Percentiles rank a stretch among this genome's conserved stretches.
Conservation (phyloP, 2,113 vertebrate genomes). For the Oryzias javanicus region DNA sequence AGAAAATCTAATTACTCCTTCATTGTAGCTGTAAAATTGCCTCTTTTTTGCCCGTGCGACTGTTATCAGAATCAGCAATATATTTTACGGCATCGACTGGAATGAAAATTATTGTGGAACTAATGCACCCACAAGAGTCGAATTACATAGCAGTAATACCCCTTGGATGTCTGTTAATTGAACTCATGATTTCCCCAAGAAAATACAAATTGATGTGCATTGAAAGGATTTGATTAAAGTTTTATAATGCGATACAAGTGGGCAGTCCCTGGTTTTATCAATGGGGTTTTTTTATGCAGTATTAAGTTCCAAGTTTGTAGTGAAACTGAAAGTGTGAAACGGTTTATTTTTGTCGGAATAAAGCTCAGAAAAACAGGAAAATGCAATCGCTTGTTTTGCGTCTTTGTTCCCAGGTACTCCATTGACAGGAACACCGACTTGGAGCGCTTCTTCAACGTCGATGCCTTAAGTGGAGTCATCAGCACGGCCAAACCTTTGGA, state of each 20-base stretch:
- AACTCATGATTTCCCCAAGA: constrained; percentile 63
- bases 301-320: constrained; percentile 10
- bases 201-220: constrained; percentile 39
- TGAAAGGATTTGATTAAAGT: constrained; percentile 45
- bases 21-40: constrained; percentile 71
- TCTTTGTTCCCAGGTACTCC: constrained; percentile 83
- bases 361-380: constrained; percentile 15
- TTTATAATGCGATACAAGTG: constrained; percentile 40
- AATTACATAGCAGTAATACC: constrained; percentile 74
- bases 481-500: constrained; percentile 92
- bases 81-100: constrained; percentile 64
- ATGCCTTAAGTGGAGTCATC: constrained; percentile 89
- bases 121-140: constrained; percentile 72
- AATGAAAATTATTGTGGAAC: constrained; percentile 75
- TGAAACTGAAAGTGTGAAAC: constrained; percentile 6
- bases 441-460: constrained; percentile 96
- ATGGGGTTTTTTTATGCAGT: constrained; percentile 20
- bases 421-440: constrained; percentile 97
- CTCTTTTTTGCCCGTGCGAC: constrained; percentile 58
- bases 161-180: constrained; percentile 71
- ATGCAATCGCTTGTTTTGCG: constrained; percentile 1
- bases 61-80: constrained; percentile 60
- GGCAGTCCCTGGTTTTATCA: constrained; percentile 11
- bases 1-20: constrained; percentile 74
- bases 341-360: background rate